Evolutionary conservation across 2,888 invertebrate genomes (phyloP).

Genomic region (Seira musarum): DNA sequence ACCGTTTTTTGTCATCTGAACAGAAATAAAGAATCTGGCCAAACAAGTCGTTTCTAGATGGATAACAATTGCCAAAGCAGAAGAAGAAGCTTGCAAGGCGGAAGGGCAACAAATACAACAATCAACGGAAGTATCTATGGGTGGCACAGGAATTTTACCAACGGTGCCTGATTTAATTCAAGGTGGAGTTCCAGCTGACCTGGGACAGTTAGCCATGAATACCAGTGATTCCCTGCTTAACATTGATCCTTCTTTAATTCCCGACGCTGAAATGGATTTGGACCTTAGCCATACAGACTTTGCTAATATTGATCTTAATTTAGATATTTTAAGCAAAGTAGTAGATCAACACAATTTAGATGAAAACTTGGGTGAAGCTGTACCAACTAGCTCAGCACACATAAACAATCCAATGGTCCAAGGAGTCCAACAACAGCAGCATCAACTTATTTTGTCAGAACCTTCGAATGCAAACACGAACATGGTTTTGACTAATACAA

Average conservation of each 20-base stretch:
- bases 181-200: background rate
- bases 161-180: background rate
- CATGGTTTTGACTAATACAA: background rate
- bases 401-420: background rate
- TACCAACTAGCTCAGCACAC: background rate
- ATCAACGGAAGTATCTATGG: background rate
- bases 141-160: background rate
- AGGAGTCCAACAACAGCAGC: background rate
- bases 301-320: conserved; percentile 63
- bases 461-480: conserved; percentile 5
- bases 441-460: conserved; percentile 12
- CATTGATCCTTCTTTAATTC: conserved; percentile 30
- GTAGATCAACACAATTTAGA: conserved; percentile 60
- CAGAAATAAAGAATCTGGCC: conserved; percentile 61
- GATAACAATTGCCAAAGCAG: conserved; percentile 63
- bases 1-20: conserved; percentile 9
- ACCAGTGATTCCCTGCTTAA: conserved; percentile 34
- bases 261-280: conserved; percentile 44
- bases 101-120: conserved; percentile 11
- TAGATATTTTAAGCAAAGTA: conserved; percentile 63
- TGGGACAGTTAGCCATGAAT: conserved; percentile 26
- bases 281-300: conserved; percentile 56
- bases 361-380: conserved; percentile 27
- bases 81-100: conserved; percentile 31
- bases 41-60: conserved; percentile 64